Evolutionary conservation across 2,797 vertebrate species (phyloP), one percentile per base, ranked within the genome.

Genomic region (Gadopsis bispinosus): DNA sequence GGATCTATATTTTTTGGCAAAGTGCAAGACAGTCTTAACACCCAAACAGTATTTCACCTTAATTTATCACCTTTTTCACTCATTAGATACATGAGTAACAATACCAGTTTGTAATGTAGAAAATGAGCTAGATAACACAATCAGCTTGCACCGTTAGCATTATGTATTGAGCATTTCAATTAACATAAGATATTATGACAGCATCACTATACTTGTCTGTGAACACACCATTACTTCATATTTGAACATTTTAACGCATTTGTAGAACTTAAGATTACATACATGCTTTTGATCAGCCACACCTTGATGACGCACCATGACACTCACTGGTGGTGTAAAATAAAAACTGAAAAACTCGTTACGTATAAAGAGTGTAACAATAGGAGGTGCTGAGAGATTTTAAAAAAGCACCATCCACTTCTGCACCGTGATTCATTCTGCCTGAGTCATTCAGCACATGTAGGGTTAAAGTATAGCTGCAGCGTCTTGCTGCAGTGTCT

Each of bases 401-500:
- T 1, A 53, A 64, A 55, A 60, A 61, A 47, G 71, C 91, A 94
- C 73, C 69, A 94, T 93, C 91, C 93, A 92, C 92, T 93, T 91
- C 94, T 93, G 85, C 83, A 83, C 74, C 33, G 64, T 88, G 87
- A 90, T 91, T 91, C 84, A 90, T 89, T 90, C 82, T 83, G 73
- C 81, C 77, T 80, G 73, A 93, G 79, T 93, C 91, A 88, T 89
- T 85, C 90, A 88, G 94, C 93, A 93, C 87, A 84, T 68, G 79
- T 72, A 90, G 95, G 94, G 96, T 96, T 96, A 96, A 97, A 92
- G 87, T 89, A 94, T 92, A 96, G 94, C 95, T 96, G 96, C 96
- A 96, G 96, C 94, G 91, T 95, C 94, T 94, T 96, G 94, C 95
- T 97, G 96, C 96, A 97, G 84, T 95, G 94, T 95, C 94, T 93